These are phyloP conservation scores for Conus betulinus DNA, from an alignment of 1,140 invertebrate species.

Conservation along the genomic window DNA sequence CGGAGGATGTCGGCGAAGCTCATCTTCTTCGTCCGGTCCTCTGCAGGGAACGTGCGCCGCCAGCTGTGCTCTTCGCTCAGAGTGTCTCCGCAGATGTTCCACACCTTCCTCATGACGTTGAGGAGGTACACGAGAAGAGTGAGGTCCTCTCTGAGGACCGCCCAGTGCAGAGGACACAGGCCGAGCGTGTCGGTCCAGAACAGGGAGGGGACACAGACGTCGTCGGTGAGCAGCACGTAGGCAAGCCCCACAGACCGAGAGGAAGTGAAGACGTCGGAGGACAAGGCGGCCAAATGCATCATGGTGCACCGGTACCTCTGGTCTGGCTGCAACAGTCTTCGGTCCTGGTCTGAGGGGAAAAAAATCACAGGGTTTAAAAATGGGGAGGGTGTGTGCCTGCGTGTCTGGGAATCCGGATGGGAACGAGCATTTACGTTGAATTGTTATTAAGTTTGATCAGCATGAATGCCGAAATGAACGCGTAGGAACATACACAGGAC, in stretches of 20 bases:
- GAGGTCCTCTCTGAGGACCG: neutral
- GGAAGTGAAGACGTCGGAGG: neutral
- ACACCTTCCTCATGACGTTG: neutral
- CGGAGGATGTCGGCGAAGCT: neutral
- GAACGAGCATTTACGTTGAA: no score
- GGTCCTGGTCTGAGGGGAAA: neutral
- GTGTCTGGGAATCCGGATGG: no score
- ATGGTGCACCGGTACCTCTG: neutral
- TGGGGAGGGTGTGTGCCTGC: no score
- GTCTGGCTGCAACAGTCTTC: neutral
- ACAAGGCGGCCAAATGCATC: neutral
- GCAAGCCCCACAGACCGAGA: no score
- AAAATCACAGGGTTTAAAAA: no score
- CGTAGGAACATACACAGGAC: no score
- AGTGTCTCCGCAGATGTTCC: neutral
- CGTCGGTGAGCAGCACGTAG: neutral
- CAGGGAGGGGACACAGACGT: neutral
- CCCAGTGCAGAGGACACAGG: neutral
- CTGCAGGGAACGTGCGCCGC: neutral
- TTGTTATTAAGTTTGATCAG: no score
- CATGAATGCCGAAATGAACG: no score
- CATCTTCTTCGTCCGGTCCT: neutral
- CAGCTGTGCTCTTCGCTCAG: neutral
- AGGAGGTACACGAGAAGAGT: neutral
- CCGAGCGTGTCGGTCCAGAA: neutral